Conservation (phyloP, 2,113 vertebrate species). For the Tyto alba region DNA sequence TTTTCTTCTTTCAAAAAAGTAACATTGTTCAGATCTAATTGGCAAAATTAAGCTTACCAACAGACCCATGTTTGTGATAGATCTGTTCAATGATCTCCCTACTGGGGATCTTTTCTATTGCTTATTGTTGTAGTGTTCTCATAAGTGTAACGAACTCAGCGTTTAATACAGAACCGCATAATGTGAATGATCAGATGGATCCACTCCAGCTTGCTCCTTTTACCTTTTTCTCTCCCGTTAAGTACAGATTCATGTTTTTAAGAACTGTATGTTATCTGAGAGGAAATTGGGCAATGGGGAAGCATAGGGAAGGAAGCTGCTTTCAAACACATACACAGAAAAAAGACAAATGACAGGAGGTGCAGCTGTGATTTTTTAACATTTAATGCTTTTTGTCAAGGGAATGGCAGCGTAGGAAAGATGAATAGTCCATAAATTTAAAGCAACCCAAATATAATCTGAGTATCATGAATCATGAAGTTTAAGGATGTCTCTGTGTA, state of each 20-base stretch:
- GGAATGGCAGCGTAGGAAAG: background rate
- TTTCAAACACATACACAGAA: background rate
- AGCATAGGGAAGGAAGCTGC: background rate
- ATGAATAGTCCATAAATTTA: background rate
- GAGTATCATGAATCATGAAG: background rate
- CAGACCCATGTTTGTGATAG: background rate
- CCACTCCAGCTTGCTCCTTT: background rate
- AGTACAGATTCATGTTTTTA: background rate
- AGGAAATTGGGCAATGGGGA: background rate
- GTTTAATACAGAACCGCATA: background rate
- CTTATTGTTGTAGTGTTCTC: background rate
- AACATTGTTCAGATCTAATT: background rate
- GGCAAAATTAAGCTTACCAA: background rate
- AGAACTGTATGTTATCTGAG: background rate
- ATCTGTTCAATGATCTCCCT: background rate
- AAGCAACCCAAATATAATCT: background rate
- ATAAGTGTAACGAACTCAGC: background rate
- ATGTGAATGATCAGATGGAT: background rate
- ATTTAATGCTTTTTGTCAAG: background rate
- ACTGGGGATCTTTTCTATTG: background rate
- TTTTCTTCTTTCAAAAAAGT: background rate
- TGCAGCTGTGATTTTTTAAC: background rate
- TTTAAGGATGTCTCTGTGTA: background rate
- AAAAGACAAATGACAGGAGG: background rate
- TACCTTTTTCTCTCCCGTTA: background rate